phyloP scores from a whole-genome alignment of 2,888 invertebrate genomes.

The Microplitis deprimator region DNA sequence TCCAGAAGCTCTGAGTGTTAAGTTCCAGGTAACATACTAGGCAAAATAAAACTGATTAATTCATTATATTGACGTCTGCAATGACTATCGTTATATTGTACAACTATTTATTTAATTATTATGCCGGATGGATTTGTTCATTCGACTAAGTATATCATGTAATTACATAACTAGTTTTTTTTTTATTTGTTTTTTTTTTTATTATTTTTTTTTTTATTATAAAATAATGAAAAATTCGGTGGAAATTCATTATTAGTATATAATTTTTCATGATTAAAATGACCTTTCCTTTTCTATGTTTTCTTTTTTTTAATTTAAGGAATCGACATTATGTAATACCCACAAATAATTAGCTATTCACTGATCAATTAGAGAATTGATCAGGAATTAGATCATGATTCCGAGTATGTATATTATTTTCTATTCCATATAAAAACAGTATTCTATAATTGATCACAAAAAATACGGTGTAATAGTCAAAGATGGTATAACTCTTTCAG shows the following conservation, averaged over 20 bases:
- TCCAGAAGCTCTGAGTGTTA: neutral
- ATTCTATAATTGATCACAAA: constrained; percentile 77
- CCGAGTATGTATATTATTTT: constrained; percentile 28
- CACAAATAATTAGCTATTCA: neutral
- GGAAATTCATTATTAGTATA: neutral
- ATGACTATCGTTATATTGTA: neutral
- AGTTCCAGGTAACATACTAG: neutral
- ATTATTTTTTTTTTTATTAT: neutral
- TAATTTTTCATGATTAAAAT: neutral
- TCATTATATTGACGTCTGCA: neutral
- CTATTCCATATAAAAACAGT: constrained; percentile 53
- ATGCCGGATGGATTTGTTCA: neutral
- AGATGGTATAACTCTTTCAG: constrained; percentile 92
- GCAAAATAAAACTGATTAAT: neutral
- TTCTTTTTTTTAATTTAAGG: neutral
- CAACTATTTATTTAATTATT: neutral
- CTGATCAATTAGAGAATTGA: constrained; percentile 11
- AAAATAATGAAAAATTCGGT: neutral
- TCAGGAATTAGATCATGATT: constrained; percentile 10
- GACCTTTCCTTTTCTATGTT: neutral
- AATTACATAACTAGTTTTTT: too few species aligned
- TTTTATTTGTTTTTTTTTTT: neutral
- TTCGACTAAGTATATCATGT: neutral
- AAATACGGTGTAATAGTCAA: constrained; percentile 97
- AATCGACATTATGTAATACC: neutral